Evolutionary conservation across 2,113 vertebrate genomes (phyloP).

Genomic region (Pseudolaguvia tuberculata): DNA sequence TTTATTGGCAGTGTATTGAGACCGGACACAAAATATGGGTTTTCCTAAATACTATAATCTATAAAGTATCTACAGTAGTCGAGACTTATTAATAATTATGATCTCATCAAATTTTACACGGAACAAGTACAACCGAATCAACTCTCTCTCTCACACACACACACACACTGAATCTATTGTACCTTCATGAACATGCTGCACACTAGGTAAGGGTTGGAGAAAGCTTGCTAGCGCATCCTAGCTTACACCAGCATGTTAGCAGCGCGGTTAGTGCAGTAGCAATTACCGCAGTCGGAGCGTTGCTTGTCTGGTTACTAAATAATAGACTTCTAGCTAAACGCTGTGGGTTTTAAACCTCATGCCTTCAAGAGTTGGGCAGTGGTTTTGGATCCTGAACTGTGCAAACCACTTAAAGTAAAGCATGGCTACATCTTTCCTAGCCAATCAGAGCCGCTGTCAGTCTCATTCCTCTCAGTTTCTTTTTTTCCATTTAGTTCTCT

Average conservation of each 20-base stretch:
- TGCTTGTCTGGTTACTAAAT: constrained; percentile 11
- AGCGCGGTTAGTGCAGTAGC: constrained; percentile 5
- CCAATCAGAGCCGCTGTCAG: background rate
- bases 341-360: constrained; percentile 20
- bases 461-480: background rate
- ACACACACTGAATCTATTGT: background rate
- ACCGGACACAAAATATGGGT: no score
- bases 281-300: background rate
- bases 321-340: background rate
- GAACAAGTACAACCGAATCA: no score
- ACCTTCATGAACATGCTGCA: background rate
- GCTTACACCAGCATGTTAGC: background rate
- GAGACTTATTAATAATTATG: no score
- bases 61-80: no score
- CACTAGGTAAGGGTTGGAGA: background rate
- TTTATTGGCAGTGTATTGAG: no score
- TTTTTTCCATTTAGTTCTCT: no score
- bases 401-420: background rate
- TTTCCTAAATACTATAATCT: no score
- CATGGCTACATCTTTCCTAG: background rate
- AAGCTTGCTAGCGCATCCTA: background rate
- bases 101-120: no score
- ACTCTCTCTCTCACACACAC: background rate
- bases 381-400: background rate
- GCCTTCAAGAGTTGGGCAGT: background rate